Conservation (phyloP, 2,113 vertebrate genomes). For the Mobula hypostoma region DNA sequence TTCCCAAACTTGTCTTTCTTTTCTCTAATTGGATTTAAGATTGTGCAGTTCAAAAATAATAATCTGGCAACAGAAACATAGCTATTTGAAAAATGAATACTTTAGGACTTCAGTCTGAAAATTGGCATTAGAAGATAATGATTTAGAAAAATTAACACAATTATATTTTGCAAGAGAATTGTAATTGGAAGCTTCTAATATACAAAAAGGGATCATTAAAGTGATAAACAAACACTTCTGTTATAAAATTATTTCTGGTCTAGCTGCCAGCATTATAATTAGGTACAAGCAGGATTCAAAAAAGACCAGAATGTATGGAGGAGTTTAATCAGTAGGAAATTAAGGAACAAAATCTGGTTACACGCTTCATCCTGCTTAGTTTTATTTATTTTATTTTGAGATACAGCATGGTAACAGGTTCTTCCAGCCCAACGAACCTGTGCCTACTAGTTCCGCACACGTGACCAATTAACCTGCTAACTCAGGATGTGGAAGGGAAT, state of each 20-base stretch:
- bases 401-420: too few relatives aligned
- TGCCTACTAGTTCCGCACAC: too few relatives aligned
- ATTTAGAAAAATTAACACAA: not conserved
- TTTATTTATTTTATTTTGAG: too few relatives aligned
- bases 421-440: too few relatives aligned
- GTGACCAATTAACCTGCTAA: too few relatives aligned
- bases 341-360: not conserved
- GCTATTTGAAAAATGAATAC: not conserved
- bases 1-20: not conserved
- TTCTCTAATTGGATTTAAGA: not conserved
- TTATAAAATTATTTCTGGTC: not conserved
- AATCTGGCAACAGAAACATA: not conserved
- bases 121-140: not conserved
- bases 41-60: not conserved
- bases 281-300: not conserved
- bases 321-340: not conserved
- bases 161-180: not conserved
- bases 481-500: too few relatives aligned
- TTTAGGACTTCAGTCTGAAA: not conserved
- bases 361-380: not conserved
- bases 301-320: not conserved
- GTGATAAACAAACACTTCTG: not conserved
- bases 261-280: not conserved
- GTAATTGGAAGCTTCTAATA: not conserved
- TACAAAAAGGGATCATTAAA: not conserved